These are phyloP conservation scores for Xestobium rufovillosum DNA, from an alignment of 2,888 invertebrate genomes.

Conservation along the genomic window DNA sequence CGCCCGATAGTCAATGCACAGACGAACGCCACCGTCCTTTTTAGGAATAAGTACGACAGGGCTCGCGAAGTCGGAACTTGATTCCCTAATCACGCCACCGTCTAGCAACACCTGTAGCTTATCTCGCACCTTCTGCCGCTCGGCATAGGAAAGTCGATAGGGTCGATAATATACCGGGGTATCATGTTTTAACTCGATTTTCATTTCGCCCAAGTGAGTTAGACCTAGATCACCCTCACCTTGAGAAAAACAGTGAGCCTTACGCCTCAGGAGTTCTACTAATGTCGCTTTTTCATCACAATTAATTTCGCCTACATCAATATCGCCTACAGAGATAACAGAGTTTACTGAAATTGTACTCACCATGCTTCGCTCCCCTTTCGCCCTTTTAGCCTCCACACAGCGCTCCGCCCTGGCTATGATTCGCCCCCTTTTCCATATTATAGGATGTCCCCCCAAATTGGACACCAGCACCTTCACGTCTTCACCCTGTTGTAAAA, in stretches of 20 bases:
- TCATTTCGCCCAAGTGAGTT: constrained; percentile 19
- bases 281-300: neutral
- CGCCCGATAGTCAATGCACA: too few relatives aligned
- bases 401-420: neutral
- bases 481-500: too few relatives aligned
- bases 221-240: constrained; percentile 15
- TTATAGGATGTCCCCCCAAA: too few relatives aligned
- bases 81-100: too few relatives aligned
- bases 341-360: neutral
- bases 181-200: constrained; percentile 17
- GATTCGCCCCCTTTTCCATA: constrained; percentile 4
- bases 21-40: too few relatives aligned
- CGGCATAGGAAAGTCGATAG: constrained; percentile 20
- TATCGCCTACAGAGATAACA: neutral
- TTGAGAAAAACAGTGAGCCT: constrained; percentile 15
- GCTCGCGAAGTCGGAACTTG: too few relatives aligned
- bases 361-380: neutral
- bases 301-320: neutral
- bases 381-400: constrained; percentile 1
- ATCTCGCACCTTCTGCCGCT: constrained; percentile 18
- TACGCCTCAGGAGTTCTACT: neutral
- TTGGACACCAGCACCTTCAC: too few relatives aligned
- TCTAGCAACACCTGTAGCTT: constrained; percentile 16
- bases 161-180: constrained; percentile 20
- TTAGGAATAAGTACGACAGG: too few relatives aligned